Evolutionary conservation across 2,888 invertebrate species (phyloP).

Genomic region (Oasisia sp.): DNA sequence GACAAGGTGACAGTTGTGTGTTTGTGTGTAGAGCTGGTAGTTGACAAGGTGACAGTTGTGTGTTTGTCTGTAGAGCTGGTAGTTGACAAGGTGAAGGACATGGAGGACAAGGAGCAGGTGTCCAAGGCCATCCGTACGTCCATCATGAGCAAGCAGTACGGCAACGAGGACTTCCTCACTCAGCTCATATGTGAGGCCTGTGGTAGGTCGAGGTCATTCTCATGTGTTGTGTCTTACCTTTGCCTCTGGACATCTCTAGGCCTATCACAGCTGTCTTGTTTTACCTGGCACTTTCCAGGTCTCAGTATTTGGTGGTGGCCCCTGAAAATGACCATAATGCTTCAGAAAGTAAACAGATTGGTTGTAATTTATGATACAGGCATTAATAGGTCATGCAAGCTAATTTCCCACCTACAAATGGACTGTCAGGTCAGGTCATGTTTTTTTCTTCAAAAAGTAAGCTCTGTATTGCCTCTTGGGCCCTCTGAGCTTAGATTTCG

Average conservation of each 20-base stretch:
- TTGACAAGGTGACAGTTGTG: slow-evolving; percentile 38
- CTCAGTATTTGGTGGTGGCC: too few relatives aligned
- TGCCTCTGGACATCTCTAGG: background rate
- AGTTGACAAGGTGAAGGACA: slow-evolving; percentile 73
- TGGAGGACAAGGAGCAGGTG: slow-evolving; percentile 76
- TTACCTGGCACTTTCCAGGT: too few relatives aligned
- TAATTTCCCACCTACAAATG: too few relatives aligned
- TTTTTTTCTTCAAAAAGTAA: too few relatives aligned
- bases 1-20: background rate
- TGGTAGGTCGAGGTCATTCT: slow-evolving; percentile 50
- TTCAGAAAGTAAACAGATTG: too few relatives aligned
- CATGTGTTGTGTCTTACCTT: background rate
- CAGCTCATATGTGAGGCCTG: slow-evolving; percentile 68
- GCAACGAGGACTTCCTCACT: slow-evolving; percentile 92
- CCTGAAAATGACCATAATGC: too few relatives aligned
- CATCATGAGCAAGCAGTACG: slow-evolving; percentile 97
- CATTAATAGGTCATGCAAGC: too few relatives aligned
- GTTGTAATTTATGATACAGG: too few relatives aligned
- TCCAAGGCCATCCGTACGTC: slow-evolving; percentile 78
- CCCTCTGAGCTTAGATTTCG: too few relatives aligned
- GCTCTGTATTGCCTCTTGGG: too few relatives aligned
- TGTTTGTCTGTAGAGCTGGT: slow-evolving; percentile 56
- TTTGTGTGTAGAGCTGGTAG: slow-evolving; percentile 37
- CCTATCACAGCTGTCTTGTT: too few relatives aligned
- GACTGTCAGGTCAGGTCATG: too few relatives aligned